Evolutionary conservation across 1,140 invertebrate species (phyloP), one percentile per base, ranked within the genome.

Genomic region (Drosophila aff.): DNA sequence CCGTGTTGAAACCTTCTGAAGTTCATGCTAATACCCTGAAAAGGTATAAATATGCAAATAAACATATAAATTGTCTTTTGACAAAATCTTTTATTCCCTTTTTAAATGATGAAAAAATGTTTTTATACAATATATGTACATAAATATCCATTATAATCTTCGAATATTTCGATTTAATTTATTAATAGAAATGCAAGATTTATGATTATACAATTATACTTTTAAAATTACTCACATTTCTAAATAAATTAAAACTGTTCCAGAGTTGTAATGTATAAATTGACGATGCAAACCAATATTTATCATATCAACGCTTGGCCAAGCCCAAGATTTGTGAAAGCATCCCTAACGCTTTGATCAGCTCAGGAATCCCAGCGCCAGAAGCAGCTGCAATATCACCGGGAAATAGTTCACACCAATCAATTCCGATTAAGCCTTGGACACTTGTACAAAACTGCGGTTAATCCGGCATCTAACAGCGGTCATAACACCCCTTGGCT

Each of bases 401-500:
- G 33, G 63, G 11, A 71, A 68, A 68, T 46, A 40, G 63, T 68
- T 72, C 46, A 59, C 53, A 33, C 31, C 46, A 73, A 73, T 73
- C 55, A 73, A 47, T 44, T 60, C 15, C 68, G 67, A 73, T 73
- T 73, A 73, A 47, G 18, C 13, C 28, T 28, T 43, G 38, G 67
- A 73, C 67, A 73, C 68, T 61, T 59, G 44, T 73, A 73, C 67
- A 73, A 73, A 73, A 73, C 67, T 28, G 69, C 68, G 46, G 68
- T 52, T 73, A 73, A 61, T 72, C 69, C 67, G 69, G 69, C 69
- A 73, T 72, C 53, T 72, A 73, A 73, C 67, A 73, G 69, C 69
- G 59, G 65, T 78, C 58, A 79, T 79, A 79, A 78, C 63, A 78
- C 52, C 75, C 49, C 47, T 52, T n/a, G 52, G 50, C 52, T 36